Evolutionary conservation across 2,797 vertebrate genomes (phyloP), one percentile per base, ranked within the genome.

Genomic region (Apogon talboti): DNA sequence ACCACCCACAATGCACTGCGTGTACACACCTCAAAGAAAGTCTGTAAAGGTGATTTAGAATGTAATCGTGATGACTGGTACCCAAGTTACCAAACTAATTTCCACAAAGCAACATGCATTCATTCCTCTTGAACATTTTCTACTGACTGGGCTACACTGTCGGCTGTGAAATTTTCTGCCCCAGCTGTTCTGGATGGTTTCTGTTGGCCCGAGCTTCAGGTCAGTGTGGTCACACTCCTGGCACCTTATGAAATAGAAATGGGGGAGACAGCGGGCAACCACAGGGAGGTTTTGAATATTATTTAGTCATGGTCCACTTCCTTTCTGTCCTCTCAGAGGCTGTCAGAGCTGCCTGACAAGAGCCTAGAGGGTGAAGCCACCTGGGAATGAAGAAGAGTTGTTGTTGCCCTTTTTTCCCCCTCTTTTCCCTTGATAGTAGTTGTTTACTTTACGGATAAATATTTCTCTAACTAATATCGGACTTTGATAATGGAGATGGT

Each of bases 291-390:
- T 81, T 81, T 73, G 69, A 83, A 82, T 88, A 79, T 76, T 67
- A 79, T 86, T 91, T 85, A 76, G 84, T 89, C 84, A 90, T 59
- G 60, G 87, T 84, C 71, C 65, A 56, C 84, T 81, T 82, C 71
- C 72, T 45, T 51, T 62, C 64, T 75, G 67, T 85, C 66, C 67
- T 82, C 52, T 65, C 12, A 11, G 76, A 68, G 71, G 46, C 65
- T 71, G 76, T 85, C 79, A 66, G 72, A 58, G 66, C 52, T 50
- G 69, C 40, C 76, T 82, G 82, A 83, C 72, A 56, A 49, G 44
- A 76, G 64, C 58, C 71, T 62, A 73, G 66, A 66, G 81, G 74
- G 66, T 61, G 80, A 74, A 53, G 64, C 67, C 85, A 73, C 71
- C 71, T 73, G 73, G 74, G 76, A 77, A 18, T 58, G 41, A 72